A percentile compares a stretch with the other conserved stretches of the same genome.
These are phyloP conservation scores for Mus caroli DNA, from an alignment of 2,797 vertebrate species.

Conservation along the genomic window DNA sequence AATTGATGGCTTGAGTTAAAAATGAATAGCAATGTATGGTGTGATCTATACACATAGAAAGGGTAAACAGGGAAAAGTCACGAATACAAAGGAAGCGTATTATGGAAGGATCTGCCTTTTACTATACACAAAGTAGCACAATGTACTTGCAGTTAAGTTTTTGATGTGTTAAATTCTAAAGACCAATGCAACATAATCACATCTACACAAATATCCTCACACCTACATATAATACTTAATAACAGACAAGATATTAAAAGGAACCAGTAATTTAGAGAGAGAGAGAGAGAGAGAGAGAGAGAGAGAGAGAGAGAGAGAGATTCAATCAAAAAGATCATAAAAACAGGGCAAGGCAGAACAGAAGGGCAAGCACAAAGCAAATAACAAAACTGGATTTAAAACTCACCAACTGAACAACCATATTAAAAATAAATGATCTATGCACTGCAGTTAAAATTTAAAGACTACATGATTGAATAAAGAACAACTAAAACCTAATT, in stretches of 20 bases:
- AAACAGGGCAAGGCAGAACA: not conserved
- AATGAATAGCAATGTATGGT: not conserved
- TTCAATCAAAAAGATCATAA: not conserved
- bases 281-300: not conserved
- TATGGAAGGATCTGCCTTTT: not conserved
- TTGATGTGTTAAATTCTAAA: not conserved
- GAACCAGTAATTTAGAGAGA: not conserved
- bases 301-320: not conserved
- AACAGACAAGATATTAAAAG: not conserved
- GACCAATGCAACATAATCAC: not conserved
- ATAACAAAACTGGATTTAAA: constrained; percentile 12
- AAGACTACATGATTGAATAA: not conserved
- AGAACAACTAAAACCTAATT: not conserved
- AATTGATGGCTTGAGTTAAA: constrained; percentile 7
- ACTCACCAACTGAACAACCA: not conserved
- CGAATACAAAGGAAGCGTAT: not conserved
- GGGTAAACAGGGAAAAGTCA: not conserved
- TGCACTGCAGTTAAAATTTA: not conserved
- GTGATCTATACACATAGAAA: not conserved
- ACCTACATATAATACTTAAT: not conserved
- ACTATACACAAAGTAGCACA: not conserved
- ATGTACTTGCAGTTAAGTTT: not conserved
- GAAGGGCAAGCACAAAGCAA: constrained; percentile 32
- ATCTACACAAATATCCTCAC: not conserved
- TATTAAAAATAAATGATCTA: constrained; percentile 22